Conservation (phyloP, 1,140 invertebrate genomes). For the Phortica variegata region DNA sequence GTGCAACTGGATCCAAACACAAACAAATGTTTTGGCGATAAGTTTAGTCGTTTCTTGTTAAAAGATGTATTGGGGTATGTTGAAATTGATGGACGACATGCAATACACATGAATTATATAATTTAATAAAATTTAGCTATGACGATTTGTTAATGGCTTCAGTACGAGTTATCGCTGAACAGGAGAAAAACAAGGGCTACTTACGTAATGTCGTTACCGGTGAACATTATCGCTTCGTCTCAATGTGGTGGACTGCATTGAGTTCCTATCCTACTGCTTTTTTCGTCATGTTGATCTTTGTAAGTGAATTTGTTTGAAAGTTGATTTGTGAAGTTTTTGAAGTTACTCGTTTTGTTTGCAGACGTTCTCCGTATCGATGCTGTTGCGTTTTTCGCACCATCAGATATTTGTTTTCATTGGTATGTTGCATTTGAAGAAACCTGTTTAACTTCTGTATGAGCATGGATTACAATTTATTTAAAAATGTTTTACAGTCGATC, state of each 20-base stretch:
- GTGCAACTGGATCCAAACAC: slow-evolving; percentile 86
- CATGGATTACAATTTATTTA: neutral
- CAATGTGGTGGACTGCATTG: slow-evolving; percentile 94
- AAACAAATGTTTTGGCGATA: slow-evolving; percentile 91
- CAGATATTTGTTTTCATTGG: slow-evolving; percentile 98
- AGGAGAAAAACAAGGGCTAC: slow-evolving; percentile 95
- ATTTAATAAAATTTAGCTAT: slow-evolving; percentile 60
- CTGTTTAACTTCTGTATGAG: neutral
- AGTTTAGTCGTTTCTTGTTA: slow-evolving; percentile 84
- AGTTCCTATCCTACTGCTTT: slow-evolving; percentile 91
- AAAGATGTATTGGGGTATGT: slow-evolving; percentile 81
- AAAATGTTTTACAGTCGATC: slow-evolving; percentile 71
- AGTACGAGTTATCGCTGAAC: slow-evolving; percentile 91
- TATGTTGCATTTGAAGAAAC: slow-evolving; percentile 62
- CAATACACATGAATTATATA: neutral
- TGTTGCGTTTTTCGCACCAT: slow-evolving; percentile 97
- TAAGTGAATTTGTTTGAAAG: slow-evolving; percentile 69
- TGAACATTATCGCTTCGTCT: slow-evolving; percentile 98
- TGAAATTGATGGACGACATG: neutral
- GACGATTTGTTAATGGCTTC: slow-evolving; percentile 96
- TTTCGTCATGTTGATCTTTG: slow-evolving; percentile 97
- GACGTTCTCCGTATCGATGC: slow-evolving; percentile 98
- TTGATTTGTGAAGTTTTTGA: neutral
- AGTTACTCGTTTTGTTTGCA: slow-evolving; percentile 61
- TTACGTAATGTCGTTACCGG: slow-evolving; percentile 94